Percentiles rank a stretch among this genome's conserved stretches.
These are phyloP conservation scores for Mesoligia furuncula DNA, from an alignment of 2,888 invertebrate species.

Conservation along the genomic window DNA sequence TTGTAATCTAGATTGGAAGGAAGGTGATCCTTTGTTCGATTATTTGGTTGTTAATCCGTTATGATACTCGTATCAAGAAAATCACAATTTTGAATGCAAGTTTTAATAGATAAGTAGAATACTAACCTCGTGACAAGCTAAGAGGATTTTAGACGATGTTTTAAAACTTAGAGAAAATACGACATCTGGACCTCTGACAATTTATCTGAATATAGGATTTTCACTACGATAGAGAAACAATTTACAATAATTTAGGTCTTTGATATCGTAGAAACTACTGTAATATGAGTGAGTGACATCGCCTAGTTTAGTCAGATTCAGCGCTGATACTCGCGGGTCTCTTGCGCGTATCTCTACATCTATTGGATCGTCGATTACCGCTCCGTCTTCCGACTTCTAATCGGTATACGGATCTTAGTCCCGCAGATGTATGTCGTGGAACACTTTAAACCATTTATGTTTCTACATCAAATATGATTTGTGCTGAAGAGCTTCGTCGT, in stretches of 20 bases:
- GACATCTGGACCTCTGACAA: neutral
- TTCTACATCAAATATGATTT: neutral
- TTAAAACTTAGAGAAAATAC: neutral
- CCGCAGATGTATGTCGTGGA: conserved; percentile 9
- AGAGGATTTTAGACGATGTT: neutral
- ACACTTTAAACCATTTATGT: conserved; percentile 10
- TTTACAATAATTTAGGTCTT: neutral
- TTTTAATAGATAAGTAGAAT: conserved; percentile 1
- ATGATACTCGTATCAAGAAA: neutral
- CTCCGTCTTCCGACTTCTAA: conserved; percentile 42
- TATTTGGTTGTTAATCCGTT: neutral
- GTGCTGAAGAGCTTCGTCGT: neutral
- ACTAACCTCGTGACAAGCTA: neutral
- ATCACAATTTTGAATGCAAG: neutral
- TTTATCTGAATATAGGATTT: neutral
- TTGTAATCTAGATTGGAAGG: conserved; percentile 35
- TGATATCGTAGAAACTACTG: neutral
- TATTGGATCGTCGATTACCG: conserved; percentile 56
- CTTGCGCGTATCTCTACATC: conserved; percentile 45
- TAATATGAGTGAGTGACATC: conserved; percentile 6
- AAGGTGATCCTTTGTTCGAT: neutral
- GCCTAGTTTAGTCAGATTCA: conserved; percentile 34
- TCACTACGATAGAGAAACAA: neutral
- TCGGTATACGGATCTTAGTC: conserved; percentile 37
- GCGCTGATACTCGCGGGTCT: conserved; percentile 20